These are phyloP conservation scores for Fistularia commersonii DNA, from an alignment of 2,797 vertebrate species.

Conservation along the genomic window DNA sequence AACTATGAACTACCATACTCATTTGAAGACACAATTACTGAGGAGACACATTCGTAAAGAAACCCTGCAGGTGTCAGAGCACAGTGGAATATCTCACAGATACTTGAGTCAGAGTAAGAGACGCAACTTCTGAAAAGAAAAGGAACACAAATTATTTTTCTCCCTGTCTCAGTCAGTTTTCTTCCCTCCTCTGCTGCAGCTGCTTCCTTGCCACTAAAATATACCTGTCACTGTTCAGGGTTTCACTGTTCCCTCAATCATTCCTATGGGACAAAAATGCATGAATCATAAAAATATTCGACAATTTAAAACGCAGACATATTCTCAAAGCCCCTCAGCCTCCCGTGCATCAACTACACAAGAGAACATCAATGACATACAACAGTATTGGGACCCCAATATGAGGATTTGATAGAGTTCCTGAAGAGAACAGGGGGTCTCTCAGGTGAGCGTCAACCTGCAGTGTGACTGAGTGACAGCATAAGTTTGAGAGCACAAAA, in stretches of 20 bases:
- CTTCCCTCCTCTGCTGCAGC: slow-evolving; percentile 17
- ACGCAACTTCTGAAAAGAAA: slow-evolving; percentile 33
- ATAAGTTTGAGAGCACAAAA: slow-evolving; percentile 31
- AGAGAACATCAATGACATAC: slow-evolving; percentile 28
- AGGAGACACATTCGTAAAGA: not conserved
- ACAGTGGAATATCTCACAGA: slow-evolving; percentile 5
- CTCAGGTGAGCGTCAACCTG: slow-evolving; percentile 35
- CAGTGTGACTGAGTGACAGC: slow-evolving; percentile 39
- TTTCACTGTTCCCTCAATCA: slow-evolving; percentile 41
- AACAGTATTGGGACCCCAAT: slow-evolving; percentile 33
- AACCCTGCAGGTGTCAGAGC: slow-evolving; percentile 18
- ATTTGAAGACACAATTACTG: not conserved
- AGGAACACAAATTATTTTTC: slow-evolving; percentile 40
- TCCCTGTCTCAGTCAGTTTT: slow-evolving; percentile 15
- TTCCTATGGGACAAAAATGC: slow-evolving; percentile 30
- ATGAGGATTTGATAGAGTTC: slow-evolving; percentile 41
- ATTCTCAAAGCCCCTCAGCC: not conserved
- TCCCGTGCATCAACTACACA: slow-evolving; percentile 1
- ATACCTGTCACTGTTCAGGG: slow-evolving; percentile 50
- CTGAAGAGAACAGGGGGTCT: slow-evolving; percentile 13
- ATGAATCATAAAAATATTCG: too few species aligned
- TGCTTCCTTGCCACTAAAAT: slow-evolving; percentile 40
- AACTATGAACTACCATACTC: too few species aligned
- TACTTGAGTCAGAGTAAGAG: slow-evolving; percentile 18
- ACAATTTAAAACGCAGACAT: slow-evolving; percentile 7